Conservation (phyloP, 2,888 invertebrate species). For the Lagria hirta region DNA sequence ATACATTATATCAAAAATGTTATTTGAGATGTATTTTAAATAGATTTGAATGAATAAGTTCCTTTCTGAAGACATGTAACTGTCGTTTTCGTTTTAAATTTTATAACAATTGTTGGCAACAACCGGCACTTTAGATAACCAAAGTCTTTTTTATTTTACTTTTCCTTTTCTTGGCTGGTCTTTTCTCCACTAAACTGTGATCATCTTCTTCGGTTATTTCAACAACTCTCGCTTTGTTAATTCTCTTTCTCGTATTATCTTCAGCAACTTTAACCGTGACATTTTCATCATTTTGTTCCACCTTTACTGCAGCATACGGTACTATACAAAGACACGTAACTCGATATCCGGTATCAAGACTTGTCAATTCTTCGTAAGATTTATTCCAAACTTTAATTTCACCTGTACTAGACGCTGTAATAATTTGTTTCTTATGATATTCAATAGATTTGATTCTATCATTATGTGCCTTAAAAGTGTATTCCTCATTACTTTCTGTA, state of each 20-base stretch:
- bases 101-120: too few relatives aligned
- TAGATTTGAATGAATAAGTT: too few relatives aligned
- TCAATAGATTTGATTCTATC: constrained; percentile 70
- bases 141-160: too few relatives aligned
- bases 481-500: constrained; percentile 57
- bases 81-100: too few relatives aligned
- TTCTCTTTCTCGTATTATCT: constrained; percentile 16
- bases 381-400: constrained; percentile 73
- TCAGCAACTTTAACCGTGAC: constrained; percentile 12
- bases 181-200: constrained; percentile 24
- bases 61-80: too few relatives aligned
- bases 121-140: too few relatives aligned
- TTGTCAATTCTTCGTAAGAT: constrained; percentile 59
- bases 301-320: constrained; percentile 45
- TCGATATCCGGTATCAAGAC: constrained; percentile 67
- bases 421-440: constrained; percentile 60
- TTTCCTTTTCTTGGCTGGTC: constrained; percentile 7
- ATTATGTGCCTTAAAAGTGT: constrained; percentile 60
- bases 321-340: constrained; percentile 71
- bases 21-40: too few relatives aligned
- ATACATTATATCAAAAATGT: too few relatives aligned
- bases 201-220: constrained; percentile 43
- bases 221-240: constrained; percentile 27
- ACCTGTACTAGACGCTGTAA: constrained; percentile 77
- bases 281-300: constrained; percentile 32